A percentile compares a stretch with the other conserved stretches of the same genome.
Evolutionary conservation across 1,140 invertebrate species (phyloP).

Genomic region (Theocolax elegans): DNA sequence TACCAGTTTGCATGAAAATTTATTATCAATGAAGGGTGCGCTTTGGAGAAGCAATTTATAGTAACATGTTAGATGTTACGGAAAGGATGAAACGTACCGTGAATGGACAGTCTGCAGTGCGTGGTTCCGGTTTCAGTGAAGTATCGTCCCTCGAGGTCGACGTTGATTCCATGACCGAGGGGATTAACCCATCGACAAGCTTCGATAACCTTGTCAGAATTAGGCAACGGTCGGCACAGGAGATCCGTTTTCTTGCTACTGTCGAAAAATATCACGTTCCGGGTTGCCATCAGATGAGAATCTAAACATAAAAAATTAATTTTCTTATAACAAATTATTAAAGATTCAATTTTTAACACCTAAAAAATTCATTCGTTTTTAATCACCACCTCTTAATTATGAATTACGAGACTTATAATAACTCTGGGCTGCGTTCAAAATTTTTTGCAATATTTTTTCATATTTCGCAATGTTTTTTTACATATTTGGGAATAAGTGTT

Average conservation of each 20-base stretch:
- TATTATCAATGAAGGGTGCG: too few relatives aligned
- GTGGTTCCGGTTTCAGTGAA: conserved; percentile 38
- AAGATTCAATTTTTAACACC: neutral
- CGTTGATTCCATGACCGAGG: conserved; percentile 52
- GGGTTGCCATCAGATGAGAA: conserved; percentile 49
- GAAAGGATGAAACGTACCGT: conserved; percentile 46
- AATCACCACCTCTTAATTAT: too few relatives aligned
- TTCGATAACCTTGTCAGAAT: conserved; percentile 50
- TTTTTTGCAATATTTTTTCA: too few relatives aligned
- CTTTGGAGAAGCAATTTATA: too few relatives aligned
- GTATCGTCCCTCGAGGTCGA: conserved; percentile 50
- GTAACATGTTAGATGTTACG: too few relatives aligned
- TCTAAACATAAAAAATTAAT: conserved; percentile 56
- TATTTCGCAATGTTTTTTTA: too few relatives aligned
- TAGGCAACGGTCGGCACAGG: conserved; percentile 47
- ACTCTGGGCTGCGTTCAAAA: too few relatives aligned
- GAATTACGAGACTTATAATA: too few relatives aligned
- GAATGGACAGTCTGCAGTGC: conserved; percentile 53
- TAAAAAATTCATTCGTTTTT: too few relatives aligned
- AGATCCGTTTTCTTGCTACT: conserved; percentile 37
- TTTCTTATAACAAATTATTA: conserved; percentile 15
- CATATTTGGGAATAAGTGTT: too few relatives aligned
- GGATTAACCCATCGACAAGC: conserved; percentile 61
- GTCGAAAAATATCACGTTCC: conserved; percentile 30
- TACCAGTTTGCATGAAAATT: too few relatives aligned